phyloP scores from a whole-genome alignment of 1,140 invertebrate species.

The Varroa destructor region DNA sequence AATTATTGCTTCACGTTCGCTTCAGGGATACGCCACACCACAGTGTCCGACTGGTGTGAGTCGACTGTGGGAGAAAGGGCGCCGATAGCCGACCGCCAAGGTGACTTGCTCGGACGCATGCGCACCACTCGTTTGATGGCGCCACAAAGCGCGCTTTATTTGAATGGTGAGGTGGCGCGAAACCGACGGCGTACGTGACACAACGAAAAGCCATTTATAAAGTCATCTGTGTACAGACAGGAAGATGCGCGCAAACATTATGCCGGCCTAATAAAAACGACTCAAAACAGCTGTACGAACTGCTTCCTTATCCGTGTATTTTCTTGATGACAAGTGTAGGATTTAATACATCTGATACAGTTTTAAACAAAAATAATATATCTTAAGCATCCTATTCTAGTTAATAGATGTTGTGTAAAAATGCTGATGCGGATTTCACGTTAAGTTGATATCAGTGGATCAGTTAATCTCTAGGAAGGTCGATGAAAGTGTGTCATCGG shows the following conservation, averaged over 20 bases:
- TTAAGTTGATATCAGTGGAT: too few species aligned
- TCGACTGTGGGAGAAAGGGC: slow-evolving; percentile 2
- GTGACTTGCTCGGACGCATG: slow-evolving; percentile 14
- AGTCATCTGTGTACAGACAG: neutral
- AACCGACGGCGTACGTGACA: neutral
- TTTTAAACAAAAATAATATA: too few species aligned
- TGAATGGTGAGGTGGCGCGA: neutral
- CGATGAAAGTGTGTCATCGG: too few species aligned
- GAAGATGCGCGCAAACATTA: neutral
- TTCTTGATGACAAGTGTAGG: neutral
- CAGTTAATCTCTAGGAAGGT: too few species aligned
- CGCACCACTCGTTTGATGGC: neutral
- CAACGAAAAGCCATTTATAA: neutral
- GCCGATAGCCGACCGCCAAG: neutral
- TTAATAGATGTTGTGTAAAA: too few species aligned
- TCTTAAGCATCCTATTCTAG: too few species aligned
- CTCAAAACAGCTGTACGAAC: neutral
- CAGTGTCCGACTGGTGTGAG: neutral
- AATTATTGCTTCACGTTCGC: neutral
- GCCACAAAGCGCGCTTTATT: slow-evolving; percentile 24
- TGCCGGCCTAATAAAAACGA: neutral
- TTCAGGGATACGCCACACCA: too few species aligned
- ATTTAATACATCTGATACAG: neutral
- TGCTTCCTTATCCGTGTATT: neutral
- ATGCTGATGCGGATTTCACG: too few species aligned